Conservation (phyloP, 2,797 vertebrate genomes). For the Eleutherodactylus coqui region DNA sequence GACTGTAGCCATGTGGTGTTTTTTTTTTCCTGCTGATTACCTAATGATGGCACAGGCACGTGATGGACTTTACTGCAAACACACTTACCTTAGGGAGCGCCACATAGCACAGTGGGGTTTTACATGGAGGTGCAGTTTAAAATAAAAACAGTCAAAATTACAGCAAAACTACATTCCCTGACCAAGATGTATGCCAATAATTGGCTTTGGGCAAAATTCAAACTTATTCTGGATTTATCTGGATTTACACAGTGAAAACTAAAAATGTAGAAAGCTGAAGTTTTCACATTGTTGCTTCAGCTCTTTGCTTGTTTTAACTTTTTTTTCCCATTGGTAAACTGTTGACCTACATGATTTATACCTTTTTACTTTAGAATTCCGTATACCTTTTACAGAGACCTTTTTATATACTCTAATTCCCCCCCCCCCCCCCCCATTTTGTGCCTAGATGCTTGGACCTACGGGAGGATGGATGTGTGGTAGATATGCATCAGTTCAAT, state of each 20-base stretch:
- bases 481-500: conserved; percentile 97
- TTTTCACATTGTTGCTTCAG: background rate
- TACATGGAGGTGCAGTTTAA: background rate
- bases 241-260: background rate
- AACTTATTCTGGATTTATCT: background rate
- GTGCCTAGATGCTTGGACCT: conserved; percentile 84
- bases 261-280: too few species aligned
- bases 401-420: too few species aligned
- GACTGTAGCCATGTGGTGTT: too few species aligned
- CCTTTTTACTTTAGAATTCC: background rate
- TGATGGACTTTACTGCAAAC: background rate
- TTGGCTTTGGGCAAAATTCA: too few species aligned
- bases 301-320: background rate
- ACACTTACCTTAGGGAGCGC: background rate
- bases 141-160: background rate
- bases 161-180: background rate
- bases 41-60: too few species aligned
- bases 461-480: conserved; percentile 91
- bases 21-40: too few species aligned
- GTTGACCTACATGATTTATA: background rate
- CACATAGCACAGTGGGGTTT: too few species aligned
- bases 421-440: too few species aligned
- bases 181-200: too few species aligned
- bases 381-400: background rate
- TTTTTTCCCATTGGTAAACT: background rate